Evolutionary conservation across 2,797 vertebrate genomes (phyloP).

Genomic region (Merluccius polli): DNA sequence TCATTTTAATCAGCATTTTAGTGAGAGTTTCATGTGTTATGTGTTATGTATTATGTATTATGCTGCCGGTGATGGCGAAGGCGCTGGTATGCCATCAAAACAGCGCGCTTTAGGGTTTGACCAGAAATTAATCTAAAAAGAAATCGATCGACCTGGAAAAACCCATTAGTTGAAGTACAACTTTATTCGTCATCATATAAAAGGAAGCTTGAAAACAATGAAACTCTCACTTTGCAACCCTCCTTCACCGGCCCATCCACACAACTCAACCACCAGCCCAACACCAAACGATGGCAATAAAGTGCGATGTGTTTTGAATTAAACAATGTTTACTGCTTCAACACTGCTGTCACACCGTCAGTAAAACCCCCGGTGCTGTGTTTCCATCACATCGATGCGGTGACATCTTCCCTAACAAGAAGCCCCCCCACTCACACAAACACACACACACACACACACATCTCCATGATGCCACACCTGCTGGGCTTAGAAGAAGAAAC

Average conservation of each 20-base stretch:
- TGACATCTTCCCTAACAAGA: neutral
- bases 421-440: too few relatives aligned
- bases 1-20: conserved; percentile 47
- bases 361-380: conserved; percentile 31
- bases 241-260: neutral
- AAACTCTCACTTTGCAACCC: neutral
- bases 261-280: neutral
- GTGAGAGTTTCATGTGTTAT: conserved; percentile 53
- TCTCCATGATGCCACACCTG: conserved; percentile 21
- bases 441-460: too few relatives aligned
- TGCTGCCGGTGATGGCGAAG: conserved; percentile 34
- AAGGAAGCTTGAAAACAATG: neutral
- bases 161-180: neutral
- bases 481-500: conserved; percentile 35
- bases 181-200: neutral
- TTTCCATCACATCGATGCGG: conserved; percentile 15
- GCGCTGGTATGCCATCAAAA: conserved; percentile 46
- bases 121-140: conserved; percentile 59
- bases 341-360: conserved; percentile 35
- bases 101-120: conserved; percentile 52
- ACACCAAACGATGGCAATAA: neutral
- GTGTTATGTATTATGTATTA: conserved; percentile 45
- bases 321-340: conserved; percentile 44
- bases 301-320: neutral
- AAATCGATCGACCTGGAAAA: conserved; percentile 42